Evolutionary conservation across 2,113 vertebrate genomes (phyloP).

Genomic region (Collichthys lucidus): DNA sequence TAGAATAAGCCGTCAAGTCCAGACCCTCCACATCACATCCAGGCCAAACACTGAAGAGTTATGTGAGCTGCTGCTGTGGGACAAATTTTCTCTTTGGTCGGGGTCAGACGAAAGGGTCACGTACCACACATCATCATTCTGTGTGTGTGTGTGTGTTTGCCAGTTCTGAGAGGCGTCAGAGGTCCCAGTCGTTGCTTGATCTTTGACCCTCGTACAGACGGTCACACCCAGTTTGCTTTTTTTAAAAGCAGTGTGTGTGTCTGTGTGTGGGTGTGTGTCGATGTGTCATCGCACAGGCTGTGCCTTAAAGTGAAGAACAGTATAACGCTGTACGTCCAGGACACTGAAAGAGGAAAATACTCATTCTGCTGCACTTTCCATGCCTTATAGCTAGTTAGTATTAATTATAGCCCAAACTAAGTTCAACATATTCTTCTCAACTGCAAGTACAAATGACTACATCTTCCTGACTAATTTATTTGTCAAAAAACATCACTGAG

Average conservation of each 20-base stretch:
- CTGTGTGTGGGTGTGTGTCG: constrained; percentile 15
- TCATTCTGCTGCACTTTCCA: neutral
- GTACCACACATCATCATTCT: constrained; percentile 34
- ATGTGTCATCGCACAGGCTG: constrained; percentile 1
- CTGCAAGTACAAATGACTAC: constrained; percentile 19
- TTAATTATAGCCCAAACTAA: neutral
- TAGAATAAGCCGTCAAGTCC: constrained; percentile 39
- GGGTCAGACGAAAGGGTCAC: constrained; percentile 58
- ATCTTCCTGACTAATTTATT: constrained; percentile 30
- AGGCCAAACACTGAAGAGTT: constrained; percentile 49
- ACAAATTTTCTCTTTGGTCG: constrained; percentile 44
- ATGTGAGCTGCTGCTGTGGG: constrained; percentile 43
- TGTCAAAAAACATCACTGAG: constrained; percentile 10
- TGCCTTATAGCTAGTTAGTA: neutral
- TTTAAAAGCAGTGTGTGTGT: neutral
- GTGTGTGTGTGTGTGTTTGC: constrained; percentile 10
- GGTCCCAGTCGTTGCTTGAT: constrained; percentile 49
- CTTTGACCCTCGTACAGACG: constrained; percentile 45
- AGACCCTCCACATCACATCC: constrained; percentile 47
- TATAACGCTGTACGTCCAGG: neutral
- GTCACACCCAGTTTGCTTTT: constrained; percentile 42
- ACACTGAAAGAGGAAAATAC: constrained; percentile 18
- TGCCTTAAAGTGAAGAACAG: constrained; percentile 23
- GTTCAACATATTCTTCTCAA: constrained; percentile 31
- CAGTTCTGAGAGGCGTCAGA: constrained; percentile 44